phyloP scores from a whole-genome alignment of 2,888 invertebrate genomes.

The Gasteruption jaculator region DNA sequence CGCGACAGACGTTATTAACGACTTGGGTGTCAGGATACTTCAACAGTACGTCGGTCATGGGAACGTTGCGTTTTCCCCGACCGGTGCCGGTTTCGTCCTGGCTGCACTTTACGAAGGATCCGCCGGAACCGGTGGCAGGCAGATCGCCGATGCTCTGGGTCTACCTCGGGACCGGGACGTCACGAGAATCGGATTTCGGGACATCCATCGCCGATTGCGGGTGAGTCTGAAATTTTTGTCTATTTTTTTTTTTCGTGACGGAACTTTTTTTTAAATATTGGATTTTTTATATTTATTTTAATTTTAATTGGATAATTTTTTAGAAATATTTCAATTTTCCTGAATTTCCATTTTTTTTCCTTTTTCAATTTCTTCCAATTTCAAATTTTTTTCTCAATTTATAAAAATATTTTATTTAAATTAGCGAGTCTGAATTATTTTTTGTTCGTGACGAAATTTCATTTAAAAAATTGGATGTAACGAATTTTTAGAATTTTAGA shows the following conservation, averaged over 20 bases:
- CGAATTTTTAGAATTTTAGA: no score
- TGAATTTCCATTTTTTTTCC: no score
- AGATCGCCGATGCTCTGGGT: conserved; percentile 67
- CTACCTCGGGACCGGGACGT: conserved; percentile 71
- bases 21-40: conserved; percentile 57
- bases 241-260: neutral
- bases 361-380: neutral
- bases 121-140: conserved; percentile 66
- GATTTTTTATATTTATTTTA: neutral
- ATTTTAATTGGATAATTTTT: neutral
- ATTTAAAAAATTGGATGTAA: no score
- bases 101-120: conserved; percentile 77
- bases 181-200: conserved; percentile 74
- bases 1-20: conserved; percentile 78
- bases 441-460: no score
- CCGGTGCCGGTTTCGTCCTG: conserved; percentile 75
- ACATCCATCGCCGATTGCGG: conserved; percentile 76
- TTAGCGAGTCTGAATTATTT: no score
- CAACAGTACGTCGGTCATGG: conserved; percentile 40
- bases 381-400: no score
- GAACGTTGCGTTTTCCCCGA: conserved; percentile 82
- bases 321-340: neutral
- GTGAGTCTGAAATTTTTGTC: conserved; percentile 63
- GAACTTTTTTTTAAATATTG: neutral
- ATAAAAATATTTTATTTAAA: no score